These are phyloP conservation scores for Formicarius rufipectus DNA, from an alignment of 2,113 vertebrate genomes.

Conservation along the genomic window DNA sequence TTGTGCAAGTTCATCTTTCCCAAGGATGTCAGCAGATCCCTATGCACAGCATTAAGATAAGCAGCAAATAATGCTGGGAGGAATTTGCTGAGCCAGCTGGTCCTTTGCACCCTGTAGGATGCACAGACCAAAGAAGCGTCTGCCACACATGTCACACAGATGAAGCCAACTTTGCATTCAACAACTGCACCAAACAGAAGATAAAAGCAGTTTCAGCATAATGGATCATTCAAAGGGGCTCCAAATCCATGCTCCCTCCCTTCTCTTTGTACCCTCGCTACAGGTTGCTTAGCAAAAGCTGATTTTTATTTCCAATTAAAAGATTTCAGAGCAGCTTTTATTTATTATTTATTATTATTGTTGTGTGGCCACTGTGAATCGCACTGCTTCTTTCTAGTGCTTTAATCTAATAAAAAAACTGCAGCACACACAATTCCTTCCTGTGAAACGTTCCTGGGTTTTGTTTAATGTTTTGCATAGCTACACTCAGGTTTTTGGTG, in stretches of 20 bases:
- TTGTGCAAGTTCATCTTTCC: slow-evolving; percentile 38
- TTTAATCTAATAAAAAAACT: slow-evolving; percentile 35
- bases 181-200: slow-evolving; percentile 69
- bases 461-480: neutral
- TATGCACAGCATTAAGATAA: neutral
- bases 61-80: slow-evolving; percentile 40
- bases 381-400: neutral
- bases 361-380: slow-evolving; percentile 34
- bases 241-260: slow-evolving; percentile 3
- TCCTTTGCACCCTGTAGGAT: slow-evolving; percentile 63
- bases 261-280: slow-evolving; percentile 40
- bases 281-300: slow-evolving; percentile 61
- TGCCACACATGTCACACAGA: slow-evolving; percentile 70
- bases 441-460: neutral
- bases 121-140: slow-evolving; percentile 62
- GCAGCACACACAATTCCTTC: neutral
- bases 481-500: neutral
- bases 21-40: slow-evolving; percentile 18
- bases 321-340: slow-evolving; percentile 37
- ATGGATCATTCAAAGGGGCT: slow-evolving; percentile 53
- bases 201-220: slow-evolving; percentile 65
- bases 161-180: slow-evolving; percentile 70
- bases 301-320: slow-evolving; percentile 66
- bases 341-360: slow-evolving; percentile 55
- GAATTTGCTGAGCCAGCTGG: slow-evolving; percentile 70